phyloP scores from a whole-genome alignment of 2,113 vertebrate species.

The Psammodynastes pulverulentus region DNA sequence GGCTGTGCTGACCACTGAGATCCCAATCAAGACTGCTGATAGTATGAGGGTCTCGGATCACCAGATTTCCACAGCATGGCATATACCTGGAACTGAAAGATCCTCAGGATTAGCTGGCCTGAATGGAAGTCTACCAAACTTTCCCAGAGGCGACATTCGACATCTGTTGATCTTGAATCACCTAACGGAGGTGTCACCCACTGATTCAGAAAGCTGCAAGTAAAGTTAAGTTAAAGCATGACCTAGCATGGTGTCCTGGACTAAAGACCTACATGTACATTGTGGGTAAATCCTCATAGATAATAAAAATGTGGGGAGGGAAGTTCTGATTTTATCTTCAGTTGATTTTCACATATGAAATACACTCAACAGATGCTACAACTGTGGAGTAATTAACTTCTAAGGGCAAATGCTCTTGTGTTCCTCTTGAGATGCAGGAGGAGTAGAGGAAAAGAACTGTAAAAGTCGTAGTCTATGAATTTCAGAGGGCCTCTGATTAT shows the following conservation, averaged over 20 bases:
- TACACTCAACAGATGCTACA: neutral
- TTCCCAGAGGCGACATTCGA: neutral
- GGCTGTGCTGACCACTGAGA: conserved; percentile 56
- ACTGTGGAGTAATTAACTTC: neutral
- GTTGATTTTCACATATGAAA: neutral
- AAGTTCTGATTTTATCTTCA: neutral
- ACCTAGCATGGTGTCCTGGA: neutral
- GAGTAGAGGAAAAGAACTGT: neutral
- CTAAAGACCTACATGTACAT: neutral
- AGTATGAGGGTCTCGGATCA: conserved; percentile 68
- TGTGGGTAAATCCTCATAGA: neutral
- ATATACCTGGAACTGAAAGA: conserved; percentile 66
- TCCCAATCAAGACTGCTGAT: conserved; percentile 55
- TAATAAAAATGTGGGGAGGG: neutral
- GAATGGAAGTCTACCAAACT: neutral
- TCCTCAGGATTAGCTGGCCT: neutral
- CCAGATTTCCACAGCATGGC: conserved; percentile 75
- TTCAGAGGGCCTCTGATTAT: neutral
- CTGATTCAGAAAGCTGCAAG: neutral
- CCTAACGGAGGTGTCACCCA: neutral
- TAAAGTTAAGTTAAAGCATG: neutral
- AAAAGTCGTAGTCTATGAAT: neutral
- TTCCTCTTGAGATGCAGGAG: neutral
- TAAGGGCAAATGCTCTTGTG: neutral
- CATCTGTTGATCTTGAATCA: neutral